A percentile compares a stretch with the other conserved stretches of the same genome.
Evolutionary conservation across 2,797 vertebrate species (phyloP).

Genomic region (Enteromius viviparus): DNA sequence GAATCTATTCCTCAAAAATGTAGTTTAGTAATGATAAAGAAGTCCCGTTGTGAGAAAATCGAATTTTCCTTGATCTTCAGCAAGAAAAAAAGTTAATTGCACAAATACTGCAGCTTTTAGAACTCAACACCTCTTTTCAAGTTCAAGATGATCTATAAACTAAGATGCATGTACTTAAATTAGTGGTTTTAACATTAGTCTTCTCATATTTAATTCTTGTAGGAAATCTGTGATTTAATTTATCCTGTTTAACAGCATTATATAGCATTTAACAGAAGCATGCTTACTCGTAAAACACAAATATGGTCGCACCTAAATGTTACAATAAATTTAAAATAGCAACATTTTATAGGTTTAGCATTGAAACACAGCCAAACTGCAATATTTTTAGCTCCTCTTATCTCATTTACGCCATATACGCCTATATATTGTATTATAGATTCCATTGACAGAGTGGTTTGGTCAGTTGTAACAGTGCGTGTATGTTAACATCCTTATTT

Average conservation of each 20-base stretch:
- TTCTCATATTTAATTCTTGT: background rate
- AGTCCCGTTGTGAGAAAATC: background rate
- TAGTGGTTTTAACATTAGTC: background rate
- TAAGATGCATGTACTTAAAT: background rate
- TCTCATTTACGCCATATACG: slow-evolving; percentile 2
- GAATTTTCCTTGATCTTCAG: background rate
- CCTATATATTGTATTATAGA: background rate
- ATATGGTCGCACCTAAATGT: background rate
- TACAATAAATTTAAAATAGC: background rate
- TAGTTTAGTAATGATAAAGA: background rate
- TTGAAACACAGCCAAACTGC: slow-evolving; percentile 7
- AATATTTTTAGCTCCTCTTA: background rate
- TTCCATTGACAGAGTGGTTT: background rate
- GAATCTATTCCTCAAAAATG: background rate
- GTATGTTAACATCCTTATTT: background rate
- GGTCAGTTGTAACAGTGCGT: background rate
- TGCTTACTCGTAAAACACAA: background rate
- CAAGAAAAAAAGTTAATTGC: background rate
- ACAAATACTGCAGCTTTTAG: background rate
- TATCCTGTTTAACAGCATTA: background rate
- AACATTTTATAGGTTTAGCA: background rate
- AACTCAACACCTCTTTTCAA: background rate
- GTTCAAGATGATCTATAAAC: background rate
- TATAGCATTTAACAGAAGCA: background rate
- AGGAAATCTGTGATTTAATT: background rate